A percentile compares a stretch with the other conserved stretches of the same genome.
phyloP scores from a whole-genome alignment of 1,140 invertebrate genomes.

The Marisa cornuarietis region DNA sequence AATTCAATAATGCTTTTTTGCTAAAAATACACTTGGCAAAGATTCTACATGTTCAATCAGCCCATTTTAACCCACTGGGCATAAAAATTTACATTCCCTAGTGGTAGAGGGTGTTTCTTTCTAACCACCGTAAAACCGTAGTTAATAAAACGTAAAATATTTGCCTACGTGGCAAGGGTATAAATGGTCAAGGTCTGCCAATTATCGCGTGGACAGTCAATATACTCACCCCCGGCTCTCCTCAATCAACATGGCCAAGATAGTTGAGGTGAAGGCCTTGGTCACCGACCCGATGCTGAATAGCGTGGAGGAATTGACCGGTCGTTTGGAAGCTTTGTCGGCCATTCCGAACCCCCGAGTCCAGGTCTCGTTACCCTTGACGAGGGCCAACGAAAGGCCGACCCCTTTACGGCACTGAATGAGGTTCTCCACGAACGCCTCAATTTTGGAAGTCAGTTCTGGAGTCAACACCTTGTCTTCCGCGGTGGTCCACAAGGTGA shows the following conservation, averaged over 20 bases:
- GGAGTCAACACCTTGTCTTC: constrained; percentile 11
- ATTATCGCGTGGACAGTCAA: no score
- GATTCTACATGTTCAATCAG: no score
- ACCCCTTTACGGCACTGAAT: constrained; percentile 20
- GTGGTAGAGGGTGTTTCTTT: no score
- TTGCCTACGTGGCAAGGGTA: no score
- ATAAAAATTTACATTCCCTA: no score
- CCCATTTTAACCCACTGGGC: no score
- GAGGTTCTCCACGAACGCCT: background rate
- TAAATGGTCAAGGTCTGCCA: no score
- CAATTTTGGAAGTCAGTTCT: constrained; percentile 6
- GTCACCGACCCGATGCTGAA: constrained; percentile 37
- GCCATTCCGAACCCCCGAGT: constrained; percentile 31
- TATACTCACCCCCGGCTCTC: constrained; percentile 16
- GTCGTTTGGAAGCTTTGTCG: constrained; percentile 9
- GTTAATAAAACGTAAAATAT: no score
- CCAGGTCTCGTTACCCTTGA: constrained; percentile 36
- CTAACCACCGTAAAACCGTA: no score
- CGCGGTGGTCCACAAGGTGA: no score
- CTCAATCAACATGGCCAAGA: constrained; percentile 30
- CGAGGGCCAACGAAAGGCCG: constrained; percentile 35
- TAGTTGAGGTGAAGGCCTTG: constrained; percentile 34
- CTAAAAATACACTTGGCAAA: no score
- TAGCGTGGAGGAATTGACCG: constrained; percentile 24
- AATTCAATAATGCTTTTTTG: no score